These are phyloP conservation scores for Bufo bufo DNA, from an alignment of 2,113 vertebrate species.

Conservation along the genomic window DNA sequence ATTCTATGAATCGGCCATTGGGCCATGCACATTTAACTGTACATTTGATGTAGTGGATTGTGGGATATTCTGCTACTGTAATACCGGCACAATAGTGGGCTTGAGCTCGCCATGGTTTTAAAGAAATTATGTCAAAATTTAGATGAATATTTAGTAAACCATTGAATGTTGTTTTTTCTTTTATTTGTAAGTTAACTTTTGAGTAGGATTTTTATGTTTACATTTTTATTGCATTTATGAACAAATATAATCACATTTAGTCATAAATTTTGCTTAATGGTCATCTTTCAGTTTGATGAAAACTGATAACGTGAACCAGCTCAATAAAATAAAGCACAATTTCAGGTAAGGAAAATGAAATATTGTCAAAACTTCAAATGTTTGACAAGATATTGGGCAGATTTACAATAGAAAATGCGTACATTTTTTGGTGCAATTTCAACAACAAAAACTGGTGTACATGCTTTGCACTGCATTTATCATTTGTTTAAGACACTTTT, in stretches of 20 bases:
- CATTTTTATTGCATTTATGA: slow-evolving; percentile 29
- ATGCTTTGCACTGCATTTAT: no score
- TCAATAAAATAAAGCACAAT: slow-evolving; percentile 41
- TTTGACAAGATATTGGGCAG: background rate
- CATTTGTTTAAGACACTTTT: no score
- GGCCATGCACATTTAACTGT: slow-evolving; percentile 61
- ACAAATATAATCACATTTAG: background rate
- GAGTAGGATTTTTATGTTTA: slow-evolving; percentile 10
- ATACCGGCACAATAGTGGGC: slow-evolving; percentile 23
- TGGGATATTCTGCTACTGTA: background rate
- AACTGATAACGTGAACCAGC: background rate
- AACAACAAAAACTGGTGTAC: no score
- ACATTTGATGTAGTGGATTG: slow-evolving; percentile 20
- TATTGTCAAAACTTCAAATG: background rate
- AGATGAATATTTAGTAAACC: background rate
- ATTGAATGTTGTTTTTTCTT: background rate
- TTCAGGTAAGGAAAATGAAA: slow-evolving; percentile 51
- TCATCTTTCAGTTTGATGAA: background rate
- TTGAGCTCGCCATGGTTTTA: background rate
- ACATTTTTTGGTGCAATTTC: no score
- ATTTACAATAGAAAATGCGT: no score
- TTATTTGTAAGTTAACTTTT: background rate
- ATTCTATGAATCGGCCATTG: slow-evolving; percentile 59
- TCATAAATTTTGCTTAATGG: background rate
- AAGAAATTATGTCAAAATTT: background rate